Base-by-base conservation (phyloP, 2,888 invertebrate species). In the Nomada fabriciana region DNA sequence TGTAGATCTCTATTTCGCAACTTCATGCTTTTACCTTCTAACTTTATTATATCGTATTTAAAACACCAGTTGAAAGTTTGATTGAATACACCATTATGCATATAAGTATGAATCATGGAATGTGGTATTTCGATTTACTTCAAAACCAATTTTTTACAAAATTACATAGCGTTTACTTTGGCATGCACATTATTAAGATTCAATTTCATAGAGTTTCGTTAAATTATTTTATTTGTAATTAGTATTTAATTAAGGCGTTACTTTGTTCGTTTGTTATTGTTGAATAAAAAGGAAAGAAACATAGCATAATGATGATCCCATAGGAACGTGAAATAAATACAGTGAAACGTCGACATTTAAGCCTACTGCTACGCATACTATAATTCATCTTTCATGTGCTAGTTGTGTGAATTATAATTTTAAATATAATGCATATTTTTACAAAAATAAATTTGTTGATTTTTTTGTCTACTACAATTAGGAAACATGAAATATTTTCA, bases 371-470 rank as follows among this genome's bases (percentile, higher is more conserved):
- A 74, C 52, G 61, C 50, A 13, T 63, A 64, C 47, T 67, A 65
- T 20, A 63, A 61, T 67, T 76, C 67, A 68, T 76, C 73, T 69
- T 78, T 42, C 36, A 69, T 75, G 70, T 61, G 50, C 36, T 53
- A 67, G 72, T 42, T 82, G 68, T 75, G 75, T 68, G 72, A 67
- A 75, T 20, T 82, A 72, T 72, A 75, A 55, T 84, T 82, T 76
- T 72, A 72, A 79, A 83, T 74, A 83, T 73, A 76, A 59, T 47
- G 69, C 77, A 83, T 82, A 83, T 83, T 83, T 82, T 83, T 83
- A 77, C 83, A 82, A 79, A 79, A 76, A 60, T 69, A 55, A 68
- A 64, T 74, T 60, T 82, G 74, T 83, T 82, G 50, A 74, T 36
- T 76, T 76, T 57, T 74, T 82, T 70, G 36, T 65, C 20, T 69